These are phyloP conservation scores for Cataglyphis rosenhaueri DNA, from an alignment of 2,888 invertebrate genomes.

Conservation along the genomic window DNA sequence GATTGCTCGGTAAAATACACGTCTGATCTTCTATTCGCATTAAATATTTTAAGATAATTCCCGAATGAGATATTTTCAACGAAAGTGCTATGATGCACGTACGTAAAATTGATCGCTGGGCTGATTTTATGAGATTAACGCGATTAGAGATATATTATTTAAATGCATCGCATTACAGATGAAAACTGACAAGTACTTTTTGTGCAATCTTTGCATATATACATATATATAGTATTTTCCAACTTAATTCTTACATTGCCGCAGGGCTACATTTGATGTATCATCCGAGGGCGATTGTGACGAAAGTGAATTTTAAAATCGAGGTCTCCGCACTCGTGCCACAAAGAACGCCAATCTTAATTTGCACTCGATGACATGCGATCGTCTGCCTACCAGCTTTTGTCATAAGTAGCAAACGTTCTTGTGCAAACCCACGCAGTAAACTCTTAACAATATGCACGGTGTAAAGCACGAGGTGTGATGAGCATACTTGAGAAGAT, in stretches of 20 bases:
- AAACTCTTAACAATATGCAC: neutral
- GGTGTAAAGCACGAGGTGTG: neutral
- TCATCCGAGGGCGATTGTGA: constrained; percentile 61
- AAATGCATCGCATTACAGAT: neutral
- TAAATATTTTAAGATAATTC: constrained; percentile 32
- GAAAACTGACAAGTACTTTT: neutral
- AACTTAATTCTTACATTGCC: constrained; percentile 24
- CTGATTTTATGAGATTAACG: neutral
- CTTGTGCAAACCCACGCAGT: constrained; percentile 38
- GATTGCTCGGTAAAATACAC: constrained; percentile 2
- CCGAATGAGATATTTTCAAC: neutral
- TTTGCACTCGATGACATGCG: constrained; percentile 62
- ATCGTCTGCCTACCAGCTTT: constrained; percentile 68
- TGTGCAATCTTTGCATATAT: neutral
- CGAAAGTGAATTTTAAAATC: constrained; percentile 74
- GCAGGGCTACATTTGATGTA: constrained; percentile 53
- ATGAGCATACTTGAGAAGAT: constrained; percentile 7
- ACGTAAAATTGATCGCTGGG: neutral
- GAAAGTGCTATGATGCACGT: constrained; percentile 9
- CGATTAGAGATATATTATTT: neutral
- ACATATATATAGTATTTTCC: neutral
- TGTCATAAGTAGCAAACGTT: constrained; percentile 62
- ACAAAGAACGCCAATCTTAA: constrained; percentile 69
- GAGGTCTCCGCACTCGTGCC: constrained; percentile 63
- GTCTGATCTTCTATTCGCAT: neutral